Percentiles rank a stretch among this genome's conserved stretches.
These are phyloP conservation scores for Ciona savignyi DNA, from an alignment of 23 tunicate species.

Conservation along the genomic window DNA sequence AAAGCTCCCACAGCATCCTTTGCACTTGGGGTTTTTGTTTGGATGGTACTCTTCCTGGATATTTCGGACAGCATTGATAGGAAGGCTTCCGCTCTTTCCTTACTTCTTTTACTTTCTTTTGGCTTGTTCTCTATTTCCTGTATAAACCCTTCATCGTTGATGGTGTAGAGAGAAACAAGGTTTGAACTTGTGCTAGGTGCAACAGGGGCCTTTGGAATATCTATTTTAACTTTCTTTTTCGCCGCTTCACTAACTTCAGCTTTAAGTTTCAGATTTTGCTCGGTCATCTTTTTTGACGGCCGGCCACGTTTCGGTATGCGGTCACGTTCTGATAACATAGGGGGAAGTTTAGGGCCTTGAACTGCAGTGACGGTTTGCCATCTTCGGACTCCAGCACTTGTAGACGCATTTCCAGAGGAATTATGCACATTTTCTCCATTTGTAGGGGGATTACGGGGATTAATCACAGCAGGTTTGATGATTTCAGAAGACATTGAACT, in stretches of 20 bases:
- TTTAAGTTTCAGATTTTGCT: slow-evolving; percentile 64
- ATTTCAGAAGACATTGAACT: not conserved
- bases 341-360: slow-evolving; percentile 87
- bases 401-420: not conserved
- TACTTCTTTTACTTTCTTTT: slow-evolving; percentile 76
- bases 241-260: slow-evolving; percentile 1
- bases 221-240: not conserved
- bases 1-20: slow-evolving; percentile 62
- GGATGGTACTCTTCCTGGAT: slow-evolving; percentile 33
- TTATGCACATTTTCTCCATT: not conserved
- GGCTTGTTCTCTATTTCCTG: slow-evolving; percentile 51
- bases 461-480: not conserved
- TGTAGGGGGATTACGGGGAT: not conserved
- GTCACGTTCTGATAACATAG: slow-evolving; percentile 77
- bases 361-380: slow-evolving; percentile 98
- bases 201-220: slow-evolving; percentile 3
- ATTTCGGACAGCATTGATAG: slow-evolving; percentile 53
- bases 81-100: slow-evolving; percentile 85
- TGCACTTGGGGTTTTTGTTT: slow-evolving; percentile 54
- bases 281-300: slow-evolving; percentile 86
- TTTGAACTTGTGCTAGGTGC: slow-evolving; percentile 9
- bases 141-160: slow-evolving; percentile 53
- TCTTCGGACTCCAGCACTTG: slow-evolving; percentile 12
- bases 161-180: slow-evolving; percentile 82
- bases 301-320: slow-evolving; percentile 93